phyloP scores from a whole-genome alignment of 1,140 invertebrate species.

The Drosophila arawakana region DNA sequence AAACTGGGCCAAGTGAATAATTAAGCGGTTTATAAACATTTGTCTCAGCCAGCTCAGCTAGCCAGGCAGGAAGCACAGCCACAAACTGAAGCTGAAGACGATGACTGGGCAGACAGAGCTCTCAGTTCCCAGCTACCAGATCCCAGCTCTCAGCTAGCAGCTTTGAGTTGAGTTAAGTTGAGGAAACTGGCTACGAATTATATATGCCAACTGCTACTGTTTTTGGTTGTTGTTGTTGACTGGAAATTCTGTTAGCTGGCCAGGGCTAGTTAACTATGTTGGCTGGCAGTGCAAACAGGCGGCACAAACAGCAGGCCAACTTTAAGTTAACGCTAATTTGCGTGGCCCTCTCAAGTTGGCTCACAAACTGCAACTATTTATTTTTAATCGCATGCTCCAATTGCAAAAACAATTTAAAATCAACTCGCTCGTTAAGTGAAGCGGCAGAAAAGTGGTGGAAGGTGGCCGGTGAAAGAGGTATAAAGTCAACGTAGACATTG shows the following conservation, averaged over 20 bases:
- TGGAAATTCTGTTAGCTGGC: background rate
- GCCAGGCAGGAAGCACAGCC: constrained; percentile 11
- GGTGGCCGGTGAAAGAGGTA: constrained; percentile 17
- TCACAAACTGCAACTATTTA: constrained; percentile 71
- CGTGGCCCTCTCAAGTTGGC: constrained; percentile 34
- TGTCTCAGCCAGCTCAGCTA: constrained; percentile 59
- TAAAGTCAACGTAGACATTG: constrained; percentile 23
- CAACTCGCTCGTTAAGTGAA: constrained; percentile 82
- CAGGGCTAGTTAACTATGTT: constrained; percentile 20
- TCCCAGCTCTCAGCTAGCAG: constrained; percentile 8
- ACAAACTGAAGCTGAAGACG: constrained; percentile 4
- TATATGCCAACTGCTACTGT: constrained; percentile 48
- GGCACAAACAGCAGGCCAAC: constrained; percentile 20
- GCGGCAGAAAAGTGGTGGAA: constrained; percentile 31
- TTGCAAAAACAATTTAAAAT: constrained; percentile 83
- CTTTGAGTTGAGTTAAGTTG: constrained; percentile 25
- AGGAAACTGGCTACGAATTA: constrained; percentile 43
- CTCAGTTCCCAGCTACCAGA: background rate
- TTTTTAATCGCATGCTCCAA: constrained; percentile 82
- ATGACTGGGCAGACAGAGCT: constrained; percentile 45
- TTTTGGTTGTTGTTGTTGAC: constrained; percentile 9
- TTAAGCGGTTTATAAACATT: constrained; percentile 83
- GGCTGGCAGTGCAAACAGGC: constrained; percentile 34
- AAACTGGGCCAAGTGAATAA: constrained; percentile 80
- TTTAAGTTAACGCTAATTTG: constrained; percentile 62